Percentiles rank a stretch among this genome's conserved stretches.
Conservation (phyloP, 2,113 vertebrate genomes). For the Oreocharis arfaki region DNA sequence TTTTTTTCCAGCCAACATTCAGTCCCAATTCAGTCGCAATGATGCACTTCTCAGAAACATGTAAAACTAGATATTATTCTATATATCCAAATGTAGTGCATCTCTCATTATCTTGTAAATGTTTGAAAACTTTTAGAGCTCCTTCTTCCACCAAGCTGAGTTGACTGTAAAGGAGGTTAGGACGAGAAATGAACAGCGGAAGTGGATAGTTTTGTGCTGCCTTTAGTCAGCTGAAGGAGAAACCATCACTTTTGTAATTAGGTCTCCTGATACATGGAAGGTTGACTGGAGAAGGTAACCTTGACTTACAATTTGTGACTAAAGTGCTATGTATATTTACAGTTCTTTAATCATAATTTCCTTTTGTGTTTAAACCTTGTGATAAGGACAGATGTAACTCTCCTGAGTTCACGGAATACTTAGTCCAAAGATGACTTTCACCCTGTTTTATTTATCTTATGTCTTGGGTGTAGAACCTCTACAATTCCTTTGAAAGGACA, state of each 20-base stretch:
- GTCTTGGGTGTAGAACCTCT: background rate
- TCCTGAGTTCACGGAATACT: background rate
- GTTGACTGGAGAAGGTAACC: conserved; percentile 12
- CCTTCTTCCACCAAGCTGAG: background rate
- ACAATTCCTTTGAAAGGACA: background rate
- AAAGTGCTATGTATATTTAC: conserved; percentile 27
- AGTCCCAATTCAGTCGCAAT: background rate
- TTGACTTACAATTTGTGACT: conserved; percentile 26
- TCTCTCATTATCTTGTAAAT: background rate
- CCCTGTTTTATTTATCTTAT: background rate
- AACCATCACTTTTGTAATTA: background rate
- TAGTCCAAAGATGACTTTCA: background rate
- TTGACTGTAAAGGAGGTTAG: background rate
- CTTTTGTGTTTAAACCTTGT: background rate
- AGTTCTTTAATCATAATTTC: conserved; percentile 8
- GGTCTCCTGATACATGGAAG: background rate
- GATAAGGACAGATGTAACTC: background rate
- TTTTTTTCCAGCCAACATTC: background rate
- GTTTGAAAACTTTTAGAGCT: background rate
- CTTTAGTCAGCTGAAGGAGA: background rate
- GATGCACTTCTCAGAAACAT: background rate
- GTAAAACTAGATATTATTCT: background rate
- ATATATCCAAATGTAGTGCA: background rate
- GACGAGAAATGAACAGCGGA: background rate
- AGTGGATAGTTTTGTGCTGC: background rate